Conservation (phyloP, 2,113 vertebrate genomes). For the Pimephales promelas region DNA sequence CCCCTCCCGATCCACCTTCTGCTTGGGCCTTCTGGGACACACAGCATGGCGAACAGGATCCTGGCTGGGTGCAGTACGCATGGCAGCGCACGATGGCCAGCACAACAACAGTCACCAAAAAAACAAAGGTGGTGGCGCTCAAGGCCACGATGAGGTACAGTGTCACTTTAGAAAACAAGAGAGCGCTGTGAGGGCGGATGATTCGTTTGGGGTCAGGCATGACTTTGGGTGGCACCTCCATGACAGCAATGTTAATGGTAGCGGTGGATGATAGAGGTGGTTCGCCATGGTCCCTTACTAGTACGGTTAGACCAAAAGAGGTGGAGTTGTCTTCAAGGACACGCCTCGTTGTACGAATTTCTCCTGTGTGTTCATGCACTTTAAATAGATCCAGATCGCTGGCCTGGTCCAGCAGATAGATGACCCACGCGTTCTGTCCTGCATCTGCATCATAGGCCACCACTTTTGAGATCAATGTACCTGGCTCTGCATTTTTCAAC, state of each 20-base stretch:
- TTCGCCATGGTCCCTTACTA: slow-evolving; percentile 91
- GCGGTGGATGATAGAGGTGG: slow-evolving; percentile 87
- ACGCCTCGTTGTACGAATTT: slow-evolving; percentile 91
- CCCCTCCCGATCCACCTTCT: slow-evolving; percentile 78
- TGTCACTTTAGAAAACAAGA: slow-evolving; percentile 88
- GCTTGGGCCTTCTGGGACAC: slow-evolving; percentile 83
- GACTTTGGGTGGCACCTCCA: slow-evolving; percentile 89
- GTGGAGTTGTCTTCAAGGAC: slow-evolving; percentile 86
- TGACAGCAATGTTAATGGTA: slow-evolving; percentile 87
- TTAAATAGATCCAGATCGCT: slow-evolving; percentile 90
- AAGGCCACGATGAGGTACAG: slow-evolving; percentile 96
- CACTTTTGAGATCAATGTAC: slow-evolving; percentile 94
- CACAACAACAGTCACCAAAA: slow-evolving; percentile 91
- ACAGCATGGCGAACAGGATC: slow-evolving; percentile 87
- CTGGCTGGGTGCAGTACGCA: slow-evolving; percentile 81
- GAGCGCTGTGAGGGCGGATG: slow-evolving; percentile 77
- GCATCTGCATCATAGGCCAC: slow-evolving; percentile 95
- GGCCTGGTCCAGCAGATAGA: slow-evolving; percentile 84
- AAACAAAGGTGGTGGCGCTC: slow-evolving; percentile 92
- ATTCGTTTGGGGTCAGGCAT: slow-evolving; percentile 87
- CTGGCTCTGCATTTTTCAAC: slow-evolving; percentile 84
- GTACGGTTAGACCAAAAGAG: slow-evolving; percentile 85
- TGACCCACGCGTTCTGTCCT: slow-evolving; percentile 93
- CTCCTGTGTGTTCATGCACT: slow-evolving; percentile 90
- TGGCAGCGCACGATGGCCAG: slow-evolving; percentile 90